Conservation (phyloP, 2,888 invertebrate genomes). For the Arge pagana region DNA sequence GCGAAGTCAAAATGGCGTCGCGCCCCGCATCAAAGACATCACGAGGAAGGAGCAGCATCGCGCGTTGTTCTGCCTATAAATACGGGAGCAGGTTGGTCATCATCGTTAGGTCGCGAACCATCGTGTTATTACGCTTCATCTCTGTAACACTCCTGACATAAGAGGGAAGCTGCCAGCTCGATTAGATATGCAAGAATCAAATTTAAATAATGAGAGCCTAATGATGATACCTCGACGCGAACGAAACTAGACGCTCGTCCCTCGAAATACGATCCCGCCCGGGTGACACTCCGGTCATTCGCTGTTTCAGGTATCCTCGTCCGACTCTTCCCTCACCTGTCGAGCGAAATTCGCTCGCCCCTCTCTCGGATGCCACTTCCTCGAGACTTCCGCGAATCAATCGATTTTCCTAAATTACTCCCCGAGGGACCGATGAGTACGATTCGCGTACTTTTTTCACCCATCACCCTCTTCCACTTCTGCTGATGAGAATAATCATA, state of each 20-base stretch:
- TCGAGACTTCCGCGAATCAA: too few species aligned
- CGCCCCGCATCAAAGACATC: conserved; percentile 51
- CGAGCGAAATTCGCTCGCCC: too few species aligned
- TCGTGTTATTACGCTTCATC: conserved; percentile 57
- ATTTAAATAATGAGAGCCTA: conserved; percentile 57
- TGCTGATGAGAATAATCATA: too few species aligned
- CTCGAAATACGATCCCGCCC: conserved; percentile 10
- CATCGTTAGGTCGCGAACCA: conserved; percentile 57
- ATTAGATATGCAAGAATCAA: conserved; percentile 56
- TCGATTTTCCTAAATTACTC: too few species aligned
- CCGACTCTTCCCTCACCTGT: not conserved
- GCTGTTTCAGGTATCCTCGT: too few species aligned
- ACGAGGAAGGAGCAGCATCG: conserved; percentile 27
- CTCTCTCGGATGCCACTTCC: too few species aligned
- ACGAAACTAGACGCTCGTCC: conserved; percentile 5
- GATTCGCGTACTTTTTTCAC: too few species aligned
- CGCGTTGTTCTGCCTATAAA: conserved; percentile 32
- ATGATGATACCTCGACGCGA: conserved; percentile 36
- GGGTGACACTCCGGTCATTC: conserved; percentile 7
- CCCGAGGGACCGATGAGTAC: too few species aligned
- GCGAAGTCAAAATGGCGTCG: conserved; percentile 49
- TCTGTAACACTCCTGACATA: conserved; percentile 40
- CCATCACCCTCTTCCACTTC: too few species aligned
- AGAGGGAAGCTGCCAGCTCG: conserved; percentile 35
- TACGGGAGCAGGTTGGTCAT: conserved; percentile 54